These are phyloP conservation scores for Hyposoter dolosus DNA, from an alignment of 2,888 invertebrate species.

Conservation along the genomic window DNA sequence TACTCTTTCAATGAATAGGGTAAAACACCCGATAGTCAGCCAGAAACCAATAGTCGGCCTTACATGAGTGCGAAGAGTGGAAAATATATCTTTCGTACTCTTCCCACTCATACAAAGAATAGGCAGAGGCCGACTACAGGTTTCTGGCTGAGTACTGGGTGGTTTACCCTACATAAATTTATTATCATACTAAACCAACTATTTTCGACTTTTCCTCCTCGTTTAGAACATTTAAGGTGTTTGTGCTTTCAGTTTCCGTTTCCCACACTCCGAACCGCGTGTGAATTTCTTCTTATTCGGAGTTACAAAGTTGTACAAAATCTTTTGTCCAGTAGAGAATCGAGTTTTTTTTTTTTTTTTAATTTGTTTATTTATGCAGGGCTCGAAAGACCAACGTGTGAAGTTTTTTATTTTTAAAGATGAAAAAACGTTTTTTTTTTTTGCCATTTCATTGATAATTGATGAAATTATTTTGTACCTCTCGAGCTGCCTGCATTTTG, in stretches of 20 bases:
- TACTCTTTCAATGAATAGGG: neutral
- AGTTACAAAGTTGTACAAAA: neutral
- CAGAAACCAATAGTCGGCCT: no score
- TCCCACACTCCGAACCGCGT: neutral
- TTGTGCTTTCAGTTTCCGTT: neutral
- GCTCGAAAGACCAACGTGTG: neutral
- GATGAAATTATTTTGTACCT: conserved; percentile 11
- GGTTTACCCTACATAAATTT: conserved; percentile 11
- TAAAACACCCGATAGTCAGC: no score
- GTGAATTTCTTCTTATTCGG: neutral
- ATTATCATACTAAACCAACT: neutral
- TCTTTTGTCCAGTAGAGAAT: neutral
- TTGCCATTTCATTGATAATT: conserved; percentile 12
- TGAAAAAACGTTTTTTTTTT: conserved; percentile 13
- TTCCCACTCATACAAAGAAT: no score
- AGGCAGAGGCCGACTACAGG: no score
- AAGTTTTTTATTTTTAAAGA: neutral
- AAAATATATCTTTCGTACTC: no score
- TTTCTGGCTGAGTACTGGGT: no score
- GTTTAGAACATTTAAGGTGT: neutral
- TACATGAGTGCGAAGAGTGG: no score
- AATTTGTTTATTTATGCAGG: neutral
- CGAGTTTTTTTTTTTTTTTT: neutral
- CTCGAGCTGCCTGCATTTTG: conserved; percentile 5
- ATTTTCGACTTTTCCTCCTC: neutral